These are phyloP conservation scores for Abramis brama DNA, from an alignment of 2,113 vertebrate genomes.

Conservation along the genomic window DNA sequence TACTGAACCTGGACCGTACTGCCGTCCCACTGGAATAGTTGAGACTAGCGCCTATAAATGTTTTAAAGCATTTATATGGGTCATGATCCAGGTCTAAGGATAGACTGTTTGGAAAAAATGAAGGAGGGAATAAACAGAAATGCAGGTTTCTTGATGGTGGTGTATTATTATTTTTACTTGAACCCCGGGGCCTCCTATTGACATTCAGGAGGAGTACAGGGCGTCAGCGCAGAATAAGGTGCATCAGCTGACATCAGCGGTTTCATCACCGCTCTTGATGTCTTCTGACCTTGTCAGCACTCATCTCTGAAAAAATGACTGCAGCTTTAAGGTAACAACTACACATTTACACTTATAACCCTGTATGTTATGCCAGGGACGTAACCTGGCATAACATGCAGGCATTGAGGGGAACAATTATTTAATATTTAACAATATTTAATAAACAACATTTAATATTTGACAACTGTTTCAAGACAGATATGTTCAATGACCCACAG, in stretches of 20 bases:
- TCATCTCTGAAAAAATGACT: conserved; percentile 4
- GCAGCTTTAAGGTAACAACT: not conserved
- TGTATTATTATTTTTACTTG: conserved; percentile 37
- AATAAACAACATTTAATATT: too few species aligned
- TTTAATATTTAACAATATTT: too few species aligned
- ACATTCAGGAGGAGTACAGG: conserved; percentile 10
- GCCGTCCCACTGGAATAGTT: conserved; percentile 20
- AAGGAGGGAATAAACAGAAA: conserved; percentile 30
- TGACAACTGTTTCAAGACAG: too few species aligned
- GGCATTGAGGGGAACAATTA: too few species aligned
- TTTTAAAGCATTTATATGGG: conserved; percentile 50
- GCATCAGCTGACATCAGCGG: conserved; percentile 36
- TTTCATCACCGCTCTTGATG: not conserved
- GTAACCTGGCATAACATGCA: too few species aligned
- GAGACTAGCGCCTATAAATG: conserved; percentile 38
- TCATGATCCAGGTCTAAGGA: conserved; percentile 46
- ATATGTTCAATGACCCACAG: too few species aligned
- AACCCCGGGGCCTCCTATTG: conserved; percentile 31
- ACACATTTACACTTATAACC: not conserved
- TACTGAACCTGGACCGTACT: conserved; percentile 2
- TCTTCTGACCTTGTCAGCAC: conserved; percentile 28
- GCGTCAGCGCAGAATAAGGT: not conserved
- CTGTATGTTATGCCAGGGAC: too few species aligned
- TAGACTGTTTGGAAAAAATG: not conserved
- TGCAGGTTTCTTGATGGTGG: not conserved